Conservation (phyloP, 1,140 invertebrate genomes). For the Euwallacea fornicatus region DNA sequence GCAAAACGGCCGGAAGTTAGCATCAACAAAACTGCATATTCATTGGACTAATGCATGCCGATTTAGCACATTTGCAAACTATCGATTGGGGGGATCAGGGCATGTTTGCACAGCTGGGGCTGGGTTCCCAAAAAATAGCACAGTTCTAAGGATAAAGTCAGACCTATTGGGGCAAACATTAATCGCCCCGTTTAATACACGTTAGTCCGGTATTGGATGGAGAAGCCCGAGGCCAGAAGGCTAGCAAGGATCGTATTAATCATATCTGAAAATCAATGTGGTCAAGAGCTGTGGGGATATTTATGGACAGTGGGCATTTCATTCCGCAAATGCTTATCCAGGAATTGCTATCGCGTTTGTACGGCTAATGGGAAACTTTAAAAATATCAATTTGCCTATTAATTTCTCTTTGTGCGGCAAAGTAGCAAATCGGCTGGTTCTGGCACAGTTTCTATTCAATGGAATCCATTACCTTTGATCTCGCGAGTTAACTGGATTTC, state of each 20-base stretch:
- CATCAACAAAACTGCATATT: conserved; percentile 36
- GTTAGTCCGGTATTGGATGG: conserved; percentile 5
- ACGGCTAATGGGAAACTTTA: no score
- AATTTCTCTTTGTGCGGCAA: no score
- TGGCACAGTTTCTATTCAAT: neutral
- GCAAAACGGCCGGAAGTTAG: conserved; percentile 29
- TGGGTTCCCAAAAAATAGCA: neutral
- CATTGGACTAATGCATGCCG: conserved; percentile 30
- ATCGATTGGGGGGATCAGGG: conserved; percentile 28
- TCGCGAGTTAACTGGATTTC: conserved; percentile 9
- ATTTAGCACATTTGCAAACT: conserved; percentile 30
- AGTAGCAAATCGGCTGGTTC: no score
- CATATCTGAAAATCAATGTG: conserved; percentile 35
- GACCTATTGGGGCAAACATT: conserved; percentile 21
- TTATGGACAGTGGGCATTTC: conserved; percentile 26
- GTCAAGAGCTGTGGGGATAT: conserved; percentile 26
- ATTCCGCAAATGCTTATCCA: neutral
- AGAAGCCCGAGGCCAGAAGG: conserved; percentile 13
- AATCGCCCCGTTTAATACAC: conserved; percentile 18
- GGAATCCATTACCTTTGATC: conserved; percentile 11
- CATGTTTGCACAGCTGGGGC: conserved; percentile 27
- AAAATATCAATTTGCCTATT: no score
- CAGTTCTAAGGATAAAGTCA: neutral
- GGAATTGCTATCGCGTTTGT: no score
- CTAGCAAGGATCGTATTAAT: conserved; percentile 22